These are phyloP conservation scores for Struthidea cinerea DNA, from an alignment of 2,113 vertebrate genomes.

Conservation along the genomic window DNA sequence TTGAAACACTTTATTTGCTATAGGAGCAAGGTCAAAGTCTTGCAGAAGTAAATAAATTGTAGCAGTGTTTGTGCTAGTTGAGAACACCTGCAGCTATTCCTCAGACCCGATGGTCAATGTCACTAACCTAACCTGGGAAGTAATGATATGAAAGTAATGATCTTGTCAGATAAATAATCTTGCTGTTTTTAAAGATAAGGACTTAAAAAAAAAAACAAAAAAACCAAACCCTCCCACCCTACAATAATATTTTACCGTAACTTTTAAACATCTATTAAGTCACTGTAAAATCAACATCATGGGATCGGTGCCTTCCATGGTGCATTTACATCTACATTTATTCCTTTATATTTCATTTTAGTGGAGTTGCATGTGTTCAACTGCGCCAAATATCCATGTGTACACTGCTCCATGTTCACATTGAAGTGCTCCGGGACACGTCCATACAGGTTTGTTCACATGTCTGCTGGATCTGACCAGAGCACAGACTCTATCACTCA, in stretches of 20 bases:
- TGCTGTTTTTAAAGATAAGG: neutral
- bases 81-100: constrained; percentile 11
- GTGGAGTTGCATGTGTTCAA: neutral
- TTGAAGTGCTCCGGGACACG: neutral
- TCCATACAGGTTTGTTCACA: neutral
- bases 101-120: neutral
- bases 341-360: neutral
- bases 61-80: neutral
- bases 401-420: neutral
- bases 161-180: neutral
- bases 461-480: neutral
- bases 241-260: neutral
- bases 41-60: constrained; percentile 30
- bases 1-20: constrained; percentile 38
- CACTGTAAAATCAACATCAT: neutral
- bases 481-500: neutral
- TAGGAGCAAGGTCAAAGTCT: constrained; percentile 19
- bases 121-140: constrained; percentile 1
- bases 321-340: neutral
- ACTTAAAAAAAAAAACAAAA: neutral
- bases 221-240: rapidly evolving
- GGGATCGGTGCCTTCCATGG: neutral
- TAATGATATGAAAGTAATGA: neutral
- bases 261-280: neutral
- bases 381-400: rapidly evolving